These are phyloP conservation scores for Orthosia gracilis DNA, from an alignment of 2,888 invertebrate species.

Conservation along the genomic window DNA sequence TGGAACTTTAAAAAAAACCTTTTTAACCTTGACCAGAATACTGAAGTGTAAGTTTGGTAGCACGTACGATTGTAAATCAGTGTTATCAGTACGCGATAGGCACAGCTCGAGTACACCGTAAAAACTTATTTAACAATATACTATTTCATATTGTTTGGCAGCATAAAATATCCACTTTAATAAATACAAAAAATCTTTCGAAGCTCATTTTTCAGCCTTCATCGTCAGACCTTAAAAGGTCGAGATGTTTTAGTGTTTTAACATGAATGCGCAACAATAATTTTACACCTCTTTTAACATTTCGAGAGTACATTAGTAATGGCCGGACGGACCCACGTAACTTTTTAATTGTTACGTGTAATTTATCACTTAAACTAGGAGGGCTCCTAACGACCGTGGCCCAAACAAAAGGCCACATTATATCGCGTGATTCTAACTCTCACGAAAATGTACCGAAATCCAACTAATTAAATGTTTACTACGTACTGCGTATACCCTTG, in stretches of 20 bases:
- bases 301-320: constrained; percentile 62
- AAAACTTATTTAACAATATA: too few relatives aligned
- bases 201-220: constrained; percentile 37
- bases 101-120: not conserved
- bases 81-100: constrained; percentile 41
- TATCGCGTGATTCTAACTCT: constrained; percentile 81
- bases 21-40: constrained; percentile 33
- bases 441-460: constrained; percentile 79
- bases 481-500: constrained; percentile 70
- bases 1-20: constrained; percentile 17
- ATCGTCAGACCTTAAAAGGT: constrained; percentile 18
- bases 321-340: constrained; percentile 61
- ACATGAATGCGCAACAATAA: constrained; percentile 43
- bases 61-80: constrained; percentile 58
- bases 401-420: constrained; percentile 77
- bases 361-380: constrained; percentile 80
- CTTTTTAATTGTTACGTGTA: constrained; percentile 76
- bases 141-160: constrained; percentile 35
- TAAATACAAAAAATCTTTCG: not conserved
- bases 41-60: constrained; percentile 20
- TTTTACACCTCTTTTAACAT: constrained; percentile 56
- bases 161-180: constrained; percentile 17
- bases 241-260: constrained; percentile 42
- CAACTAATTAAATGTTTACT: constrained; percentile 86
- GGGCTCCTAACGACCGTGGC: constrained; percentile 69